Conservation (phyloP, 2,113 vertebrate genomes). For the Hemicordylus capensis region DNA sequence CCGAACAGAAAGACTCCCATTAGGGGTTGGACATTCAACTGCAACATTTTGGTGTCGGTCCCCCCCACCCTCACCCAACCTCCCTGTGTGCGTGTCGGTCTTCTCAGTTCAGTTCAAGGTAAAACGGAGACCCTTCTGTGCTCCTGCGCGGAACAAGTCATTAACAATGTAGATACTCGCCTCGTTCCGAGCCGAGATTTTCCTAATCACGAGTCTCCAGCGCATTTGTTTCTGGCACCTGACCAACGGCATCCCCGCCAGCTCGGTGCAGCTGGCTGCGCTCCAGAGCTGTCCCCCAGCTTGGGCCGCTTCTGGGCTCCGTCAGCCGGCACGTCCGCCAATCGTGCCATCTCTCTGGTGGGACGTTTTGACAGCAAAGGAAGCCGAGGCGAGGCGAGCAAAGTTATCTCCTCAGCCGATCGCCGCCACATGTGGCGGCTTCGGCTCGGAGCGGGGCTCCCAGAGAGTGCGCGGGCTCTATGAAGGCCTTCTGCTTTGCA, state of each 20-base stretch:
- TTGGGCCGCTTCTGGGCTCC: not conserved
- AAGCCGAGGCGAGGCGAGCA: slow-evolving; percentile 15
- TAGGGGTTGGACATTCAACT: too few relatives aligned
- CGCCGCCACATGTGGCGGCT: not conserved
- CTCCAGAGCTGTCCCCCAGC: not conserved
- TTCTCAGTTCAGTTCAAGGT: not conserved
- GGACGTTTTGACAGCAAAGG: not conserved
- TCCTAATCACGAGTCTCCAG: not conserved
- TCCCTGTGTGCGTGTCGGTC: too few relatives aligned
- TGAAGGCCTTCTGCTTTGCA: not conserved
- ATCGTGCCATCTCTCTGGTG: not conserved
- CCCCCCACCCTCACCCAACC: too few relatives aligned
- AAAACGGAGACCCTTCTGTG: not conserved
- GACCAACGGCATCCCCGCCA: not conserved
- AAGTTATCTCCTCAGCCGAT: slow-evolving; percentile 17
- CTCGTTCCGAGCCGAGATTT: not conserved
- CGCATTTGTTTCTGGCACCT: not conserved
- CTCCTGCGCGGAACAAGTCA: not conserved
- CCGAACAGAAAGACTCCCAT: too few relatives aligned
- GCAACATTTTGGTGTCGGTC: too few relatives aligned
- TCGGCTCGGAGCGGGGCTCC: not conserved
- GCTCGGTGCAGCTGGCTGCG: not conserved
- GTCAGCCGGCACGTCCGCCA: not conserved
- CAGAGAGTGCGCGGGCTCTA: accelerated
- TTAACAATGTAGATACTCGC: not conserved